Evolutionary conservation across 2,888 invertebrate genomes (phyloP), one percentile per base, ranked within the genome.

Genomic region (Eupithecia centaureata): DNA sequence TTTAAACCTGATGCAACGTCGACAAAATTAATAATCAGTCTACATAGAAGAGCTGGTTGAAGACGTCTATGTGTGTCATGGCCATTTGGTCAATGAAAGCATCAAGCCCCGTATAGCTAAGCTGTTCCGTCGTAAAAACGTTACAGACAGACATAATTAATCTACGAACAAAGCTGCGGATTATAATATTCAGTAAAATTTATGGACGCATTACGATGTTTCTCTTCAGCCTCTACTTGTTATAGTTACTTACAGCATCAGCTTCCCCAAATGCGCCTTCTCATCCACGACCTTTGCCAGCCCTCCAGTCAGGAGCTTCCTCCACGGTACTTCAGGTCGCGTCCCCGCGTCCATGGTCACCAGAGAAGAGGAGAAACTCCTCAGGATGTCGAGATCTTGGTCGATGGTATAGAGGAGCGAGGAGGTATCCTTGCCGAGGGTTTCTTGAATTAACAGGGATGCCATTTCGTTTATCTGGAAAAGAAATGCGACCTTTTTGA

Each of bases 381-480:
- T 86, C 0, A 92, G 73, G 2, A 90, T 79, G 47, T 85, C 75
- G 56, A 93, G 87, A 67, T 87, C 86, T 57, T 88, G 81, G 0
- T 91, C 88, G 7, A 92, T 79, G 0, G 83, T 79, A 68, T 93
- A 92, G 0, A 93, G 80, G 62, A 87, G 84, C 1, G 79, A 79
- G n/a, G 79, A 84, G 0, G 86, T 87, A 65, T 92, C 91, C 67
- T 87, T 90, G n/a, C 93, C 92, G 0, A 94, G 70, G 0, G 92
- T 91, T 71, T 93, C 89, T 80, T 91, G 86, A 22, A 94, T 85
- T 0, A 93, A 79, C 0, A 94, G 77, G 0, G 91, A 89, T 0
- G 94, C 92, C 86, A 93, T 91, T 47, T 82, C 80, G 71, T 93
- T 93, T 64, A 94, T 93, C 94, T 93, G 76, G 13, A 67, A 66